Evolutionary conservation across 2,113 vertebrate genomes (phyloP), one percentile per base, ranked within the genome.

Genomic region (Empidonax traillii): DNA sequence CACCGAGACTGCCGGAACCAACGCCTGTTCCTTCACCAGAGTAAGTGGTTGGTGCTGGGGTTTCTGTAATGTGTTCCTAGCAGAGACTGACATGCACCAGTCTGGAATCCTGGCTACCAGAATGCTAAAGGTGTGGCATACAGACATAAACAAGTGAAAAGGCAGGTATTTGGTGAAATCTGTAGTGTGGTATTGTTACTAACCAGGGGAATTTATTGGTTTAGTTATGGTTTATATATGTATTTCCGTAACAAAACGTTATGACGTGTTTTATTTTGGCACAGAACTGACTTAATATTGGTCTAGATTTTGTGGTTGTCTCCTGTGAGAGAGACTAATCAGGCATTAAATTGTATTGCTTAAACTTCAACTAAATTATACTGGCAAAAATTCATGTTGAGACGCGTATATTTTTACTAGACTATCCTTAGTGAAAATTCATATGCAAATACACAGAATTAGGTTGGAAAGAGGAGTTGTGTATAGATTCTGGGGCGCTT

Each of bases 21-120:
- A 89, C 96, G 55, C 97, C 98, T 76, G 93, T 94, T 76, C 91
- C 97, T 75, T 94, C 98, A 49, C 94, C 98, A 97, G 97, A 96
- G 99, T 99, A 98, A 99, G 99, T 98, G 63, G 31, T 39, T 56
- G 15, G 14, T 55, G 16, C 28, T 51, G 59, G 25, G 6, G 0
- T 10, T 55, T 83, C 55, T 46, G 22, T 14, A 14, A 3, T 51
- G 18, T 67, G 35, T 61, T 61, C 7, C 21, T 55, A 12, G 24
- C 41, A 67, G 35, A 74, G 24, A 33, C 16, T 31, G 17, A 19
- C 4, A 8, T 25, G 10, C 17, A 27, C 12, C 9, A 33, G 49
- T 30, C 41, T 83, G n/a, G 15, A 63, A 11, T 59, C 44, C 58
- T 65, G 37, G 43, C 14, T 13, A 27, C 31, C 19, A 35, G 51